Evolutionary conservation across 2,888 invertebrate species (phyloP), one percentile per base, ranked within the genome.

Genomic region (Phytoseiulus persimilis): DNA sequence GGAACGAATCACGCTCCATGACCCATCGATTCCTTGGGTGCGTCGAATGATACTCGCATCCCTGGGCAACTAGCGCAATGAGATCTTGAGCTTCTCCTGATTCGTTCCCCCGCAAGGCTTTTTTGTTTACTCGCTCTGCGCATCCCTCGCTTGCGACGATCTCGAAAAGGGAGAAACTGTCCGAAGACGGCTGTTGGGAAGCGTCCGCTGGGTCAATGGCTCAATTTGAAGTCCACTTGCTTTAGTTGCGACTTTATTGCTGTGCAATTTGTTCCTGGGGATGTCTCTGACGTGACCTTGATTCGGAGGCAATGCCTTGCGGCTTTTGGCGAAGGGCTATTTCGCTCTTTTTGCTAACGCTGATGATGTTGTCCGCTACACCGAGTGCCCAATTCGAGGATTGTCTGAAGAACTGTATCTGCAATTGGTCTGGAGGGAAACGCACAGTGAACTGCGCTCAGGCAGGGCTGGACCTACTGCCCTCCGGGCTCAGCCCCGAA

Each of bases 341-440:
- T 65, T 14, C 18, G 65, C 65, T 65, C 65, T 65, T 65, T 28
- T 6, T 65, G 18, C 65, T 65, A 14, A 65, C 65, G 65, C 65
- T 65, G 23, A 65, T 65, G 65, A 65, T 65, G 65, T 65, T 65
- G 65, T 65, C 28, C 65, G 65, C 28, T 28, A 14, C 65, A 14
- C 18, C 65, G 65, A 65, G 65, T 65, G 65, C 65, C 23, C 65
- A 65, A 65, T 65, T 65, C 23, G 65, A 65, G 28, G 65, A 28
- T 65, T 91, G 91, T 32, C 83, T 90, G n/a, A 90, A 90, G 83
- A 90, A 91, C 31, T 91, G 91, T 83, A 90, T 90, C 65, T 91
- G 91, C 89, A 91, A 91, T 89, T 91, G 91, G 91, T 90, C 90
- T 89, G 90, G 90, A 89, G 91, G 91, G 23, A 91, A 91, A 83